Evolutionary conservation across 2,888 invertebrate genomes (phyloP).

Genomic region (Stenolophus ochropezus): DNA sequence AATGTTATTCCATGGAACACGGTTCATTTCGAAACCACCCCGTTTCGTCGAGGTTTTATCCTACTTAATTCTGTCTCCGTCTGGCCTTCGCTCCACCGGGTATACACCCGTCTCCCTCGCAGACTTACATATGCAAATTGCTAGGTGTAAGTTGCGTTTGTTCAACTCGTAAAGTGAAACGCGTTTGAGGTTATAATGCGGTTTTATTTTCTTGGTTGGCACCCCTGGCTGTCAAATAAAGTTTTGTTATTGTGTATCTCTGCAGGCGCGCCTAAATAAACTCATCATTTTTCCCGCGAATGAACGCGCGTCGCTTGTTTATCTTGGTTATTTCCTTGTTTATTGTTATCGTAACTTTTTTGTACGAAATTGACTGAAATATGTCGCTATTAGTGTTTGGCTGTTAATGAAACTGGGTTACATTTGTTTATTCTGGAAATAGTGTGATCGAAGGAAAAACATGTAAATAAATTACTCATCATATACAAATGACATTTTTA

Average conservation of each 20-base stretch:
- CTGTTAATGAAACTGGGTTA: conserved; percentile 5
- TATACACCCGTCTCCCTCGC: conserved; percentile 43
- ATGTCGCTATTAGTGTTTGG: conserved; percentile 5
- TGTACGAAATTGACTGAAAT: conserved; percentile 28
- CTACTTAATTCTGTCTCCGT: conserved; percentile 51
- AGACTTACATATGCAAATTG: conserved; percentile 61
- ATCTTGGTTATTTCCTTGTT: conserved; percentile 50
- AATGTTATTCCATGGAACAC: conserved; percentile 54
- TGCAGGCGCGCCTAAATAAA: conserved; percentile 57
- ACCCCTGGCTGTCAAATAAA: conserved; percentile 64
- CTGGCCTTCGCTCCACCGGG: neutral
- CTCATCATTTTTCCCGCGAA: conserved; percentile 49
- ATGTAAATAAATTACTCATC: neutral
- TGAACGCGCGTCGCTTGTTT: conserved; percentile 40
- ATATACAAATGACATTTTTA: neutral
- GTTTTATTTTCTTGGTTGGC: conserved; percentile 59
- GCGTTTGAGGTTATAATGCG: conserved; percentile 54
- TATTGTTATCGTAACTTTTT: conserved; percentile 44
- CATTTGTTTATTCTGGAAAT: neutral
- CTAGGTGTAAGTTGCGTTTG: conserved; percentile 53
- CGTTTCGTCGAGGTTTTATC: conserved; percentile 58
- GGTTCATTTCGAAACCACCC: conserved; percentile 55
- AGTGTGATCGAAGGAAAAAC: neutral
- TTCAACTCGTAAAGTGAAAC: conserved; percentile 59
- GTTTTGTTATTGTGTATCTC: conserved; percentile 64